Evolutionary conservation across 2,113 vertebrate genomes (phyloP).

Genomic region (Malurus melanocephalus): DNA sequence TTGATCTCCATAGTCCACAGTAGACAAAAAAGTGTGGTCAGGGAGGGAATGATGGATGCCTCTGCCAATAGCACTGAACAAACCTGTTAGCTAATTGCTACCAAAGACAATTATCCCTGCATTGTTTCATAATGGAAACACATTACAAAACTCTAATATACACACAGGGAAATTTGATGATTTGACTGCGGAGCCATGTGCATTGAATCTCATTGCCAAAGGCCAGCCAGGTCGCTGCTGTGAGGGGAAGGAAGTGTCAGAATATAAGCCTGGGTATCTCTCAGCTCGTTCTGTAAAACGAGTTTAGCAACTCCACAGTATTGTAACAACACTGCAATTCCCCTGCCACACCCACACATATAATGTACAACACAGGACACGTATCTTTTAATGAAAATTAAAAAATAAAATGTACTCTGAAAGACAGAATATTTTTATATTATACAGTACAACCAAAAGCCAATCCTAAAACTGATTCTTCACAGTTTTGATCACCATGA

Average conservation of each 20-base stretch:
- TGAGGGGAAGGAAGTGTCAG: slow-evolving; percentile 77
- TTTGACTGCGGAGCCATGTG: slow-evolving; percentile 85
- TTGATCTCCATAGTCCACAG: slow-evolving; percentile 87
- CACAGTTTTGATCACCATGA: background rate
- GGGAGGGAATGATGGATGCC: slow-evolving; percentile 88
- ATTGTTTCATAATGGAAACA: slow-evolving; percentile 97
- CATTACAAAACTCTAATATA: slow-evolving; percentile 95
- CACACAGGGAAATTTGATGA: slow-evolving; percentile 91
- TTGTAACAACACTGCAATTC: background rate
- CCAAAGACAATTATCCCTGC: slow-evolving; percentile 96
- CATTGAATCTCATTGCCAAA: slow-evolving; percentile 88
- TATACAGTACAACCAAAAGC: background rate
- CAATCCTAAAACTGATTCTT: slow-evolving; percentile 22
- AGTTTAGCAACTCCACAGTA: slow-evolving; percentile 22
- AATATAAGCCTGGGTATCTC: slow-evolving; percentile 78
- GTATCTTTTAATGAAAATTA: background rate
- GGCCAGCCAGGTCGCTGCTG: slow-evolving; percentile 82
- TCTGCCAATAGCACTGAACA: slow-evolving; percentile 94
- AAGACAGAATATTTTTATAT: background rate
- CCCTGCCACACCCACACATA: background rate
- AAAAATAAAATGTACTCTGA: background rate
- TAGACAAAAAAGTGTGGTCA: slow-evolving; percentile 81
- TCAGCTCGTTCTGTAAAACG: slow-evolving; percentile 32
- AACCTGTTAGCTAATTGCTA: slow-evolving; percentile 98
- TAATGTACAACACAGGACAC: background rate